A percentile compares a stretch with the other conserved stretches of the same genome.
phyloP scores from a whole-genome alignment of 2,888 invertebrate genomes.

The Drosophila mettleri region DNA sequence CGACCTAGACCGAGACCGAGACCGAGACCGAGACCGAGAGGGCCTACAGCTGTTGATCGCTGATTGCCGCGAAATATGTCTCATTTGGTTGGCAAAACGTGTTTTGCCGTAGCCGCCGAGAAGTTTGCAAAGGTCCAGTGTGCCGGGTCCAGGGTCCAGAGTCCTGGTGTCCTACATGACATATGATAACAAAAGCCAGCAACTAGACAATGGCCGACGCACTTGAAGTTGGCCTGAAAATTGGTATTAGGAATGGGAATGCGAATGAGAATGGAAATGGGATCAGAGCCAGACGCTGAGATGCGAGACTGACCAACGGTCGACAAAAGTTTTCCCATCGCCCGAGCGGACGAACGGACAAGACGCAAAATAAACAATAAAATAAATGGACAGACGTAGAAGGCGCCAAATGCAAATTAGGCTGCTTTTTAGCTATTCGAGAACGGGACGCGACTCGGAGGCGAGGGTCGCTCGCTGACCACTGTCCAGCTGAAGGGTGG shows the following conservation, averaged over 20 bases:
- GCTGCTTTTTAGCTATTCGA: not conserved
- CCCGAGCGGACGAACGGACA: slow-evolving; percentile 1
- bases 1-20: not conserved
- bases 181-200: slow-evolving; percentile 70
- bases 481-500: slow-evolving; percentile 49
- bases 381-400: slow-evolving; percentile 60
- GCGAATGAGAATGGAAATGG: slow-evolving; percentile 11
- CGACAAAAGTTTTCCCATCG: slow-evolving; percentile 50
- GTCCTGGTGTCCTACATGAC: slow-evolving; percentile 63
- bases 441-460: not conserved
- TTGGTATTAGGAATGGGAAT: not conserved
- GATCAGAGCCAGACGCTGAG: slow-evolving; percentile 17
- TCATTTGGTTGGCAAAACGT: slow-evolving; percentile 54
- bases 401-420: slow-evolving; percentile 66
- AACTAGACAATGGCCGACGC: slow-evolving; percentile 32
- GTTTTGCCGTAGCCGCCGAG: slow-evolving; percentile 40
- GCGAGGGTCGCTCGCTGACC: slow-evolving; percentile 47
- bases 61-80: slow-evolving; percentile 75
- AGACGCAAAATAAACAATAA: slow-evolving; percentile 29
- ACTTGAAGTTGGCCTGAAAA: slow-evolving; percentile 19
- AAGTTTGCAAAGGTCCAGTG: not conserved
- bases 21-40: not conserved
- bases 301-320: slow-evolving; percentile 51
- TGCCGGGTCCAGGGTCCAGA: slow-evolving; percentile 11
- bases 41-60: slow-evolving; percentile 55